Evolutionary conservation across 2,888 invertebrate genomes (phyloP).

Genomic region (Dorcus hopei): DNA sequence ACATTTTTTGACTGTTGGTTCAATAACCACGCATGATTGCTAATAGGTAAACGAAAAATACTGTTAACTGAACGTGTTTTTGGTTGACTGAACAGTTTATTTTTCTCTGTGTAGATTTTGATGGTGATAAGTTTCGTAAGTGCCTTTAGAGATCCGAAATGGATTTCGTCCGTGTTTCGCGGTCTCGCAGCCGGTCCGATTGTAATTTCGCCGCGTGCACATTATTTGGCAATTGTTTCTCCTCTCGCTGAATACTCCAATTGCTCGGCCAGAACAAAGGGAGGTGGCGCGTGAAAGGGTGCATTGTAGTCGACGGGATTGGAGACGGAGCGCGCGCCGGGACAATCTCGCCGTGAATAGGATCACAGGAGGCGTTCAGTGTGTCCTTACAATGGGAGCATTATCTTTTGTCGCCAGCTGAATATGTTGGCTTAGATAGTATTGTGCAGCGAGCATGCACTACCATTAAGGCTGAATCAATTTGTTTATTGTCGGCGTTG

Average conservation of each 20-base stretch:
- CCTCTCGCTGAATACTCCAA: conserved; percentile 21
- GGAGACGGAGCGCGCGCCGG: conserved; percentile 38
- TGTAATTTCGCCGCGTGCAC: conserved; percentile 27
- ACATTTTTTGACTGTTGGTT: too few species aligned
- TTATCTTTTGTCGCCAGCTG: conserved; percentile 53
- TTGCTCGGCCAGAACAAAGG: conserved; percentile 44
- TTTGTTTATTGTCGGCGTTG: conserved; percentile 17
- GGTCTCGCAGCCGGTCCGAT: conserved; percentile 12
- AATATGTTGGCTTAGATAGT: conserved; percentile 43
- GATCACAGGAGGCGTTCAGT: conserved; percentile 50
- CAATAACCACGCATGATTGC: too few species aligned
- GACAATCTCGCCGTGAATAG: conserved; percentile 43
- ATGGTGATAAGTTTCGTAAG: too few species aligned
- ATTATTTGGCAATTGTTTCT: conserved; percentile 21
- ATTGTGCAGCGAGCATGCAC: conserved; percentile 28
- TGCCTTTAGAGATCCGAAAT: too few species aligned
- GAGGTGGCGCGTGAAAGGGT: conserved; percentile 48
- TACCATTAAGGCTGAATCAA: conserved; percentile 26
- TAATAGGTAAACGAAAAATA: too few species aligned
- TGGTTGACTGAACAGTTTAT: too few species aligned
- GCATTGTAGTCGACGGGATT: conserved; percentile 42
- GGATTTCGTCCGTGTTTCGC: too few species aligned
- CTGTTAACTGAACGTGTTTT: too few species aligned
- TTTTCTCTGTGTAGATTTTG: too few species aligned
- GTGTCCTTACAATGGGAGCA: conserved; percentile 49